These are phyloP conservation scores for Nasonia longicornis DNA, from an alignment of 1,140 invertebrate genomes.

Conservation along the genomic window DNA sequence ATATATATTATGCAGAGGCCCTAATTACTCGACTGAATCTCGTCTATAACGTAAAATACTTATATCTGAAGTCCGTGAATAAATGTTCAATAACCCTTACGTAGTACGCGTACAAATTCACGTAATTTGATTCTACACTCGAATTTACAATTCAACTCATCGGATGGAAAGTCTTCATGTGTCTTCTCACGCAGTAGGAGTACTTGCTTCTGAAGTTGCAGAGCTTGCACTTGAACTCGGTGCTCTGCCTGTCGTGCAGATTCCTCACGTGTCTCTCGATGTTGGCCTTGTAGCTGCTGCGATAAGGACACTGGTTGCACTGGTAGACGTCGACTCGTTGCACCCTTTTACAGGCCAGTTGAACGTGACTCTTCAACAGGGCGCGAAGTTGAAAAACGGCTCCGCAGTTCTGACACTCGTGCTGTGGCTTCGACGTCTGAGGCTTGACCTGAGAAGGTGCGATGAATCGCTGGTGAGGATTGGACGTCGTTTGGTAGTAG, in stretches of 20 bases:
- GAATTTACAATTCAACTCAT: background rate
- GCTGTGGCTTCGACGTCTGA: background rate
- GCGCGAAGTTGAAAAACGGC: conserved; percentile 62
- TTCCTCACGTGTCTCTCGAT: conserved; percentile 63
- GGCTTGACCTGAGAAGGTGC: background rate
- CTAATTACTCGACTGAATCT: no score
- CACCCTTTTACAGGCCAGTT: conserved; percentile 62
- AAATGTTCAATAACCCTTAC: background rate
- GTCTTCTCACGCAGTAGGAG: conserved; percentile 60
- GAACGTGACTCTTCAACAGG: conserved; percentile 63
- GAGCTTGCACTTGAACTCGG: conserved; percentile 63
- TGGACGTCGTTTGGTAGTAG: background rate
- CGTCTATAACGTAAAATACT: no score
- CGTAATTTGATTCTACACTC: background rate
- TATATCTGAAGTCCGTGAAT: no score
- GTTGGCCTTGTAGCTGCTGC: conserved; percentile 62
- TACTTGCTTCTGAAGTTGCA: conserved; percentile 63
- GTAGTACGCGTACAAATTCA: background rate
- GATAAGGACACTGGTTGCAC: conserved; percentile 61
- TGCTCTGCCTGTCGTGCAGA: conserved; percentile 56
- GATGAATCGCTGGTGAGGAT: background rate
- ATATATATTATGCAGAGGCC: background rate
- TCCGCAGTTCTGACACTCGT: conserved; percentile 62
- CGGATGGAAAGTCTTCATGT: conserved; percentile 60
- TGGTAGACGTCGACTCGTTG: conserved; percentile 54